Conservation (phyloP, 2,113 vertebrate species). For the Piaya cayana region DNA sequence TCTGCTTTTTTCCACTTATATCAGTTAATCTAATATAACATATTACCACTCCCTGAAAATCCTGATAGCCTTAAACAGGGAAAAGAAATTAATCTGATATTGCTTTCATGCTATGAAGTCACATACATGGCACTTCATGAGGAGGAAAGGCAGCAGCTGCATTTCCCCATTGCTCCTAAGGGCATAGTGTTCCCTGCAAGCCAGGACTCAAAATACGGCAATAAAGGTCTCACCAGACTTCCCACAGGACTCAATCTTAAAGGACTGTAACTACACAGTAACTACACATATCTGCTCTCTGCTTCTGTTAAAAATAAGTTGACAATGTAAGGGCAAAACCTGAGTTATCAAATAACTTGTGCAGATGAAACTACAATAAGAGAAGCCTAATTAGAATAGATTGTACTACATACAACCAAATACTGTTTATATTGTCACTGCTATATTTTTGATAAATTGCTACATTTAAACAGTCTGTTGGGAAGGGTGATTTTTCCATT, state of each 20-base stretch:
- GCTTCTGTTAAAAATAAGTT: neutral
- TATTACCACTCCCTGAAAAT: neutral
- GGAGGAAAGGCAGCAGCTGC: neutral
- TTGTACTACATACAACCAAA: constrained; percentile 17
- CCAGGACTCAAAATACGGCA: neutral
- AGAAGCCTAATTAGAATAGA: constrained; percentile 74
- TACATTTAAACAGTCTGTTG: constrained; percentile 47
- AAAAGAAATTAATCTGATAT: neutral
- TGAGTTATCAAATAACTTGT: constrained; percentile 59
- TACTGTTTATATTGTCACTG: constrained; percentile 56
- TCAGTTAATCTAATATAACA: neutral
- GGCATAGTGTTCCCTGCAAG: neutral
- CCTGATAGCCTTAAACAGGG: neutral
- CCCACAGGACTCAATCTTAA: neutral
- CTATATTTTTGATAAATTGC: constrained; percentile 74
- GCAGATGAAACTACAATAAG: constrained; percentile 59
- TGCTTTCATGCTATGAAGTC: neutral
- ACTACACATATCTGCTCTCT: neutral
- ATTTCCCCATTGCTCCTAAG: neutral
- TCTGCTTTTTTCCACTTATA: neutral
- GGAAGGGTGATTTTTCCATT: constrained; percentile 65
- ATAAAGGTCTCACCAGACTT: neutral
- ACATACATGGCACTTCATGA: neutral
- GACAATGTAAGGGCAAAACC: constrained; percentile 31
- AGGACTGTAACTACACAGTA: neutral